Evolutionary conservation across 1,140 invertebrate genomes (phyloP).

Genomic region (Adelges cooleyi): DNA sequence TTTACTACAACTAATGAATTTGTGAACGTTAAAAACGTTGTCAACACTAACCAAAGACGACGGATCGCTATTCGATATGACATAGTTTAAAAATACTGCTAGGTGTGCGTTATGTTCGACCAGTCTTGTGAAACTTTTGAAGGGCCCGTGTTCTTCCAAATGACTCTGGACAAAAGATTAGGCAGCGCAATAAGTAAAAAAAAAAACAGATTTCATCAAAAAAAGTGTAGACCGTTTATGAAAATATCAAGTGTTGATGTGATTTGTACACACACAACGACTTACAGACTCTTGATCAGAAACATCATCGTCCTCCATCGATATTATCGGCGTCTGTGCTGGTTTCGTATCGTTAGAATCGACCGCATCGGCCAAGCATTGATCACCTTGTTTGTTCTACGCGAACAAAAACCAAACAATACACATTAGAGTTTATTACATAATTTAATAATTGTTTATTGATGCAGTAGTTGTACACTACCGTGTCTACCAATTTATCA

Average conservation of each 20-base stretch:
- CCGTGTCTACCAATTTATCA: not conserved
- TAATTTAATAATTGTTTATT: not conserved
- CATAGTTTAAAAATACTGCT: slow-evolving; percentile 79
- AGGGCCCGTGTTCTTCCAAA: slow-evolving; percentile 66
- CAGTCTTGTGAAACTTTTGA: slow-evolving; percentile 57
- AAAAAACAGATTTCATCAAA: not conserved
- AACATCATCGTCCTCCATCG: slow-evolving; percentile 89
- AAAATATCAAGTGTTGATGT: too few relatives aligned
- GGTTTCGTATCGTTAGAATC: slow-evolving; percentile 18
- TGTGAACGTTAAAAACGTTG: too few relatives aligned
- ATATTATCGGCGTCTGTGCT: slow-evolving; percentile 52
- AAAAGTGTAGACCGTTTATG: not conserved
- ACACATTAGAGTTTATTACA: not conserved
- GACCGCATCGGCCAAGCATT: not conserved
- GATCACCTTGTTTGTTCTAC: not conserved
- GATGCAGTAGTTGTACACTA: not conserved
- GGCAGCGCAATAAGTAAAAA: not conserved
- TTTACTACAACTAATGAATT: not conserved
- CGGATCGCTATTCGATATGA: slow-evolving; percentile 73
- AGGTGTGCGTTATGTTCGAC: slow-evolving; percentile 67
- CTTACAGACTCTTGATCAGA: slow-evolving; percentile 67
- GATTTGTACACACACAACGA: slow-evolving; percentile 30
- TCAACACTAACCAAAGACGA: slow-evolving; percentile 59
- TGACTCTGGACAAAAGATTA: slow-evolving; percentile 42
- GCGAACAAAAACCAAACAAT: not conserved